Base-by-base conservation (phyloP, 30 jellyfish, hydroid and myxozoan species). In the Turritopsis rubra region DNA sequence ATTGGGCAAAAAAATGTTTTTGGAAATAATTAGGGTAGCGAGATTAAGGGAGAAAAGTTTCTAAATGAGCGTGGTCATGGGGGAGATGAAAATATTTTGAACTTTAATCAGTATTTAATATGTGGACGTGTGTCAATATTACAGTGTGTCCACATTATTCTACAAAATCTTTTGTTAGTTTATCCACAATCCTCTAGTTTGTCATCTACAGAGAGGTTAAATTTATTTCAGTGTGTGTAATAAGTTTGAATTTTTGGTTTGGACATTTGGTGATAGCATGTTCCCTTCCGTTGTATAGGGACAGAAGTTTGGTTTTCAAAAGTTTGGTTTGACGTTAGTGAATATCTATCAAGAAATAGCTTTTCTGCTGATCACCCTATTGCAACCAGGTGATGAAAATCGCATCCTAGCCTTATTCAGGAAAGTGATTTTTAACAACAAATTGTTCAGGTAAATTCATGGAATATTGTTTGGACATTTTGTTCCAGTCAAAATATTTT, bases 271-370 rank as follows among this genome's bases (percentile, higher is more conserved):
- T 41, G 60, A 41, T 41, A 41, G 9, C 13, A 41, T 41, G 60
- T 41, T 3, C 9, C 13, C 9, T 9, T 8, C 5, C n/a, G 25
- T 76, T 80, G 54, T 53, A 3, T 80, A 80, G 87, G 87, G 80
- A 8, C 17, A 7, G 53, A 53, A 53, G 7, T 80, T 29, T 21
- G 87, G 87, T 16, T 52, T 52, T 53, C n/a, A 27, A 22, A 80
- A 16, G 41, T 52, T 65, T 29, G 65, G 27, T 65, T 30, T 26
- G 21, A 17, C 78, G 27, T 23, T 53, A 8, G 65, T 23, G 52
- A 79, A 80, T 30, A 52, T 26, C 87, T 80, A 52, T 52, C 79
- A 23, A 53, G 81, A 80, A 41, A 21, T 80, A 29, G 75, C 79
- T 25, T 80, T 52, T 65, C 54, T 28, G 31, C n/a, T 80, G 79